A percentile compares a stretch with the other conserved stretches of the same genome.
Evolutionary conservation across 2,888 invertebrate genomes (phyloP).

Genomic region (Noctua pronuba): DNA sequence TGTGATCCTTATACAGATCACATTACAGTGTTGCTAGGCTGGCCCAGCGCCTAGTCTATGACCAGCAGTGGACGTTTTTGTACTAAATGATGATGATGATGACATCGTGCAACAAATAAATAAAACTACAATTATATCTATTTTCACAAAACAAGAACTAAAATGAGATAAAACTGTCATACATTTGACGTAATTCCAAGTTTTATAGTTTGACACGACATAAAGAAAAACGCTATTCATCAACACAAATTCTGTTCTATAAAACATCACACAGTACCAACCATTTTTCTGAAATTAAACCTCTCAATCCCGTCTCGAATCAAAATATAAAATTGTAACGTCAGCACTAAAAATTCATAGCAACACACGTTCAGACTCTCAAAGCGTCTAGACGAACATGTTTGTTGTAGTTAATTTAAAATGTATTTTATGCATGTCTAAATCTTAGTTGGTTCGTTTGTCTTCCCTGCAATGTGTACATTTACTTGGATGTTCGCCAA

Average conservation of each 20-base stretch:
- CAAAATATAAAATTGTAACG: constrained; percentile 49
- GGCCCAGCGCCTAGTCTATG: not conserved
- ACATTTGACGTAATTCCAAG: constrained; percentile 5
- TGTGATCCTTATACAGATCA: not conserved
- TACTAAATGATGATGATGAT: no score
- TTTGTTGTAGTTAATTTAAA: constrained; percentile 68
- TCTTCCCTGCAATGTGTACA: constrained; percentile 66
- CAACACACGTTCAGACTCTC: constrained; percentile 49
- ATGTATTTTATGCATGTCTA: constrained; percentile 73
- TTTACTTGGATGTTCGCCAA: constrained; percentile 67
- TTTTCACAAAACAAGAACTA: not conserved
- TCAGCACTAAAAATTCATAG: constrained; percentile 59
- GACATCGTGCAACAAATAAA: not conserved
- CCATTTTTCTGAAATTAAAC: constrained; percentile 44
- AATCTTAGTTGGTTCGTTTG: constrained; percentile 69
- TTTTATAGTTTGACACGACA: not conserved
- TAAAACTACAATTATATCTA: no score
- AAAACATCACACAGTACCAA: constrained; percentile 20
- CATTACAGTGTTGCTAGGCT: not conserved
- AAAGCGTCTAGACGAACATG: constrained; percentile 58
- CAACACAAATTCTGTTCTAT: constrained; percentile 6
- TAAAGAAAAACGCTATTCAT: not conserved
- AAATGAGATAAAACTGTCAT: not conserved
- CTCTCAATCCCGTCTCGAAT: constrained; percentile 39
- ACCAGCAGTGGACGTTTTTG: not conserved